Evolutionary conservation across 2,113 vertebrate genomes (phyloP), one percentile per base, ranked within the genome.

Genomic region (Xenotilapia caudafasciata): DNA sequence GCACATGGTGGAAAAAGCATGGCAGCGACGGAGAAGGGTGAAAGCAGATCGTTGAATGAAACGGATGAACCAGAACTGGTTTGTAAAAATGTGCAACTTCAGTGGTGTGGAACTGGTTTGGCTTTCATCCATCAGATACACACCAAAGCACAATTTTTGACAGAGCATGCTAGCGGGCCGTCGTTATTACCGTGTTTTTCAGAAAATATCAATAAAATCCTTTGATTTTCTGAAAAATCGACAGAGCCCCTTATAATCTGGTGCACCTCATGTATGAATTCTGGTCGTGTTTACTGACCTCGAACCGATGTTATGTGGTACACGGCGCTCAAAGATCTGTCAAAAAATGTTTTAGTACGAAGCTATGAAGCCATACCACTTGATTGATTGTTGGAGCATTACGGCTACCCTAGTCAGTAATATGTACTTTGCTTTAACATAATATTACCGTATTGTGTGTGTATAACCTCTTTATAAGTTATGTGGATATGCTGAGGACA

Each of bases 121-220:
- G 10, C 10, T 21, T 54, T 21, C 0, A 1, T 54, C 51, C n/a
- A 0, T 54, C n/a, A 54, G n/a, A 54, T 54, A 54, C 5, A 54
- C 51, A 21, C 0, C n/a, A 6, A 54, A 54, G n/a, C n/a, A 54
- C 1, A 0, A 21, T 54, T 6, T 12, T 54, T 54, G n/a, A 0
- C 0, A 54, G 51, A 2, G n/a, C n/a, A 4, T 54, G n/a, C n/a
- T 54, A 54, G 2, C 0, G 0, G 51, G n/a, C n/a, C 5, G 3
- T 54, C 0, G 2, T 23, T 53, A 53, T 10, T 53, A 5, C 3
- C 5, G 5, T 2, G 51, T n/a, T 53, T 0, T 54, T 54, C 0
- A 0, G 53, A 54, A 23, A 23, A 12, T 54, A 53, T 53, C n/a
- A 31, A 31, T 31, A 2, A 31, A 21, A 54, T 54, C 3, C n/a